A percentile compares a stretch with the other conserved stretches of the same genome.
These are phyloP conservation scores for Nephrotoma flavescens DNA, from an alignment of 2,888 invertebrate genomes.

Conservation along the genomic window DNA sequence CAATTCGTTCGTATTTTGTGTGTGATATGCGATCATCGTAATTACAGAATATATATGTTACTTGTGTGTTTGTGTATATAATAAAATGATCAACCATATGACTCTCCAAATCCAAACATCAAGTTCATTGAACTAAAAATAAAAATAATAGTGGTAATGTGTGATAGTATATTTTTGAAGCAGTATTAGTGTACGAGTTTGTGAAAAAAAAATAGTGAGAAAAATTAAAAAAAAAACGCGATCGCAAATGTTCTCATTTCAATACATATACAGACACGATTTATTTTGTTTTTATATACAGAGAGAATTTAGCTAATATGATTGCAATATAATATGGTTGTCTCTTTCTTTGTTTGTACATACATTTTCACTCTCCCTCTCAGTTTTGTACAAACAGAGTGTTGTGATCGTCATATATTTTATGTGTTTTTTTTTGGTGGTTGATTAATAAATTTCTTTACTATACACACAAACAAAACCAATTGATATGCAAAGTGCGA, in stretches of 20 bases:
- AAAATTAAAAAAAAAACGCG: not conserved
- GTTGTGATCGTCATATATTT: not conserved
- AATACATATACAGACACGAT: not conserved
- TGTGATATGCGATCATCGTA: not conserved
- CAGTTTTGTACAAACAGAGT: not conserved
- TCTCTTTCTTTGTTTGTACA: not conserved
- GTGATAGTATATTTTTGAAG: not conserved
- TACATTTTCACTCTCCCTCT: not conserved
- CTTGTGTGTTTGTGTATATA: not conserved
- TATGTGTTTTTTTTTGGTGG: not conserved
- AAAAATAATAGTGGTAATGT: not conserved
- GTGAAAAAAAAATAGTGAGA: not conserved
- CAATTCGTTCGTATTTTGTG: not conserved
- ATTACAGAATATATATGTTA: not conserved
- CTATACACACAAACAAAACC: not conserved
- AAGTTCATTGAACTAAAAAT: conserved; percentile 11
- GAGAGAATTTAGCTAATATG: not conserved
- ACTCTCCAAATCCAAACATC: conserved; percentile 12
- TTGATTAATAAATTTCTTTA: not conserved
- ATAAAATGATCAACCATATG: conserved; percentile 11
- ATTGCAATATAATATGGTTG: not conserved
- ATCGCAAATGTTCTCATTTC: not conserved
- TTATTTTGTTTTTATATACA: not conserved
- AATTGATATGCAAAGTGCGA: not conserved
- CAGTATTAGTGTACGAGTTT: not conserved